Evolutionary conservation across 2,113 vertebrate genomes (phyloP), one percentile per base, ranked within the genome.

Genomic region (Pelobates fuscus): DNA sequence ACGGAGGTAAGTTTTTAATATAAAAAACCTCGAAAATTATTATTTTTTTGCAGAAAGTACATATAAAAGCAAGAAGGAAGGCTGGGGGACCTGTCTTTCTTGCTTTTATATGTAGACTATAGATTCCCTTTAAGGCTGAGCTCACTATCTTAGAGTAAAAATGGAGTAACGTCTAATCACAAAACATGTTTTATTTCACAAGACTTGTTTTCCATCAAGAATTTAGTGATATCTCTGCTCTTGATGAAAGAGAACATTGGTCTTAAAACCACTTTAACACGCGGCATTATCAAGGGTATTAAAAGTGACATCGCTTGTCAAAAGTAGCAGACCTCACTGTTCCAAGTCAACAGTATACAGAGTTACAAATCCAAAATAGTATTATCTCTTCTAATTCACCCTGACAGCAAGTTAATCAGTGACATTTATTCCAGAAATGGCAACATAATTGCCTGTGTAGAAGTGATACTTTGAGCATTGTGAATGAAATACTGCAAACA

Each of bases 361-460:
- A 30, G 44, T 74, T 43, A 58, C 32, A 21, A 52, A 23, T 60
- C 5, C 63, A 44, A 76, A 67, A 67, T 60, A 60, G 67, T 64
- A 76, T 76, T 76, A 67, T 65, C 55, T 30, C 27, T 67, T 37
- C 61, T 76, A 76, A 76, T 67, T 58, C 26, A 15, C 43, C 72
- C 72, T 76, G 72, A 67, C 72, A 76, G 55, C 46, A 54, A 12
- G 54, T 37, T 76, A 76, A 76, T 76, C 72, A 67, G 37, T 67
- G 54, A 54, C 67, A 76, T 76, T 67, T 76, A 67, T 67, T 76
- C 72, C 37, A 41, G 58, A 64, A 54, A 2, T 52, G 43, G 54
- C 37, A 18, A 12, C 41, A 43, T 76, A 67, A 76, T 76, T 76
- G 64, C 8, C 63, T 12, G 25, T 25, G 46, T 76, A 24, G 52